Evolutionary conservation across 2,113 vertebrate genomes (phyloP).

Genomic region (Amphilophus citrinellus): DNA sequence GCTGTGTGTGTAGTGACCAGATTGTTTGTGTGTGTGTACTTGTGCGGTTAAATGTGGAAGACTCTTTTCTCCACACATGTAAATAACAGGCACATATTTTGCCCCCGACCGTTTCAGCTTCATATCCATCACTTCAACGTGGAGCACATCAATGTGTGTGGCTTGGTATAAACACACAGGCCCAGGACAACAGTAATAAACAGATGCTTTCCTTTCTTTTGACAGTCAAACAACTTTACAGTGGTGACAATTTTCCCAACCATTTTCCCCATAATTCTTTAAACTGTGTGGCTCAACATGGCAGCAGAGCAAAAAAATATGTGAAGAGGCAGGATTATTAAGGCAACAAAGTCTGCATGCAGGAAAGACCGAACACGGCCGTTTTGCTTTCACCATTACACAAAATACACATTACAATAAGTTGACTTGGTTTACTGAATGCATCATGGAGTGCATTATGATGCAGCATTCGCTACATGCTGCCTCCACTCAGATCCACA

Average conservation of each 20-base stretch:
- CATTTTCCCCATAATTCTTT: conserved; percentile 37
- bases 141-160: conserved; percentile 64
- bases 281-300: conserved; percentile 10
- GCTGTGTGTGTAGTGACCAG: conserved; percentile 21
- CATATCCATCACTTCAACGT: conserved; percentile 52
- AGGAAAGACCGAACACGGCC: not conserved
- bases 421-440: not conserved
- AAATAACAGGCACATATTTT: conserved; percentile 67
- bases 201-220: conserved; percentile 43
- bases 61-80: conserved; percentile 68
- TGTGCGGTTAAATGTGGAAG: conserved; percentile 58
- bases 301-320: conserved; percentile 17
- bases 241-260: conserved; percentile 39
- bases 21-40: conserved; percentile 46
- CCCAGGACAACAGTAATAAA: conserved; percentile 50
- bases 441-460: not conserved
- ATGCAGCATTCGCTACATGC: not conserved
- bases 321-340: not conserved
- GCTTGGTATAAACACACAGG: conserved; percentile 52
- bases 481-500: not conserved
- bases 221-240: conserved; percentile 48
- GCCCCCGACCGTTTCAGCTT: conserved; percentile 45
- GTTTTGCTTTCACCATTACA: not conserved
- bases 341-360: conserved; percentile 11
- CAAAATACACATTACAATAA: not conserved